Percentiles rank a stretch among this genome's conserved stretches.
Evolutionary conservation across 2,888 invertebrate species (phyloP).

Genomic region (Nomada ruficornis): DNA sequence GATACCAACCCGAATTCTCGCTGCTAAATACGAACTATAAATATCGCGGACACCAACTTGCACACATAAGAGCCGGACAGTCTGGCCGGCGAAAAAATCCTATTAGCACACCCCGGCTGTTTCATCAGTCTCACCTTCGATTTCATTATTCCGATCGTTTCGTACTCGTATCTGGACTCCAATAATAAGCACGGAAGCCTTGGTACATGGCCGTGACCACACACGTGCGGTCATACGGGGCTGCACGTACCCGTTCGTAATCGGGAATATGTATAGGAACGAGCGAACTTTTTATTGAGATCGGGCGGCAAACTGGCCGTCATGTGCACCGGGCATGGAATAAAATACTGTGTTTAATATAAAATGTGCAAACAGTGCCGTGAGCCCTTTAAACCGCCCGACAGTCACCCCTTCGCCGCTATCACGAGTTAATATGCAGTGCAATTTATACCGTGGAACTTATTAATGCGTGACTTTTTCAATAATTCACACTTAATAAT

Average conservation of each 20-base stretch:
- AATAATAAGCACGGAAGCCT: constrained; percentile 57
- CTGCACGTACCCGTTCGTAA: constrained; percentile 52
- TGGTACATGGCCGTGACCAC: constrained; percentile 36
- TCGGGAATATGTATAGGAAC: constrained; percentile 42
- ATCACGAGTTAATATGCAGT: constrained; percentile 43
- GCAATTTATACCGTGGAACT: constrained; percentile 36
- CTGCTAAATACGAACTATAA: not conserved
- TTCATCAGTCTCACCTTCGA: constrained; percentile 11
- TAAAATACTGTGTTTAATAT: constrained; percentile 59
- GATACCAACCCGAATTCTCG: not conserved
- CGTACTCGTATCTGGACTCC: constrained; percentile 46
- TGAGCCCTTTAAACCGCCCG: constrained; percentile 27
- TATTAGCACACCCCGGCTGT: constrained; percentile 8
- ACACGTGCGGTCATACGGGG: constrained; percentile 48
- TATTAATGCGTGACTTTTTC: constrained; percentile 49
- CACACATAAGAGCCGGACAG: not conserved
- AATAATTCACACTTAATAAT: constrained; percentile 42
- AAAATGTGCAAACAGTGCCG: constrained; percentile 47
- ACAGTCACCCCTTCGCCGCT: not conserved
- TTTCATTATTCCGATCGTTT: constrained; percentile 39
- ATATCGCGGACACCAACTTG: not conserved
- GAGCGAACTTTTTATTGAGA: constrained; percentile 65
- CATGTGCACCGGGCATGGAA: constrained; percentile 48
- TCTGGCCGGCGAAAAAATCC: not conserved
- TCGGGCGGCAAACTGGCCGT: constrained; percentile 50